Evolutionary conservation across 2,113 vertebrate species (phyloP).

Genomic region (Varanus salvator): DNA sequence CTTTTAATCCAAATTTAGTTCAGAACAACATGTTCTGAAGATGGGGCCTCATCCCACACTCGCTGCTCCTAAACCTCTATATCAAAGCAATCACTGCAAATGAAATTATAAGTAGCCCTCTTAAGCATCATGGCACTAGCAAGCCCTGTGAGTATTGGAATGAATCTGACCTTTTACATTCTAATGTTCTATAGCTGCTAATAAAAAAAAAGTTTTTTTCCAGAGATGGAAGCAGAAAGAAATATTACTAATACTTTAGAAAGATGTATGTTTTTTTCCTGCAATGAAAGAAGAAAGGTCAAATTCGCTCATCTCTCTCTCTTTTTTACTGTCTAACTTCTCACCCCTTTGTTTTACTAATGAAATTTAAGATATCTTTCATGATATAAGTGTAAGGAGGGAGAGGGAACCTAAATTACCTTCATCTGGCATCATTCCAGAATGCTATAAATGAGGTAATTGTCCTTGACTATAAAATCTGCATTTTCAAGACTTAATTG

Average conservation of each 20-base stretch:
- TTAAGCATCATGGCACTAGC: conserved; percentile 22
- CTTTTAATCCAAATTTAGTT: not conserved
- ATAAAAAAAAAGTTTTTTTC: conserved; percentile 48
- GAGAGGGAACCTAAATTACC: conserved; percentile 97
- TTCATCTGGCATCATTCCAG: conserved; percentile 99
- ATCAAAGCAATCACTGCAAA: conserved; percentile 37
- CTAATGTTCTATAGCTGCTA: conserved; percentile 53
- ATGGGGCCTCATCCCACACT: not conserved
- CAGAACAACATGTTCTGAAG: not conserved
- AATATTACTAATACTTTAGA: conserved; percentile 76
- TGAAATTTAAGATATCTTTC: conserved; percentile 92
- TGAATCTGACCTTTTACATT: conserved; percentile 63
- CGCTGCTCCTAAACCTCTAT: not conserved
- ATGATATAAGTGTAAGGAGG: conserved; percentile 98
- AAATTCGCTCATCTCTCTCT: conserved; percentile 66
- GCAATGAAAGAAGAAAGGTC: conserved; percentile 81
- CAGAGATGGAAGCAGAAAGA: conserved; percentile 62
- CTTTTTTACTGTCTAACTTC: conserved; percentile 75
- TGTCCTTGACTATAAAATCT: conserved; percentile 99
- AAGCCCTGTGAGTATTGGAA: conserved; percentile 53
- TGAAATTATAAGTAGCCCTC: conserved; percentile 34
- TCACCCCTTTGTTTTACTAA: conserved; percentile 84
- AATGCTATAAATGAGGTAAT: conserved; percentile 99
- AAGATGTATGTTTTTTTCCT: conserved; percentile 77
- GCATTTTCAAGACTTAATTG: conserved; percentile 99